Evolutionary conservation across 2,888 invertebrate genomes (phyloP), one percentile per base, ranked within the genome.

Genomic region (Drosophila rubida): DNA sequence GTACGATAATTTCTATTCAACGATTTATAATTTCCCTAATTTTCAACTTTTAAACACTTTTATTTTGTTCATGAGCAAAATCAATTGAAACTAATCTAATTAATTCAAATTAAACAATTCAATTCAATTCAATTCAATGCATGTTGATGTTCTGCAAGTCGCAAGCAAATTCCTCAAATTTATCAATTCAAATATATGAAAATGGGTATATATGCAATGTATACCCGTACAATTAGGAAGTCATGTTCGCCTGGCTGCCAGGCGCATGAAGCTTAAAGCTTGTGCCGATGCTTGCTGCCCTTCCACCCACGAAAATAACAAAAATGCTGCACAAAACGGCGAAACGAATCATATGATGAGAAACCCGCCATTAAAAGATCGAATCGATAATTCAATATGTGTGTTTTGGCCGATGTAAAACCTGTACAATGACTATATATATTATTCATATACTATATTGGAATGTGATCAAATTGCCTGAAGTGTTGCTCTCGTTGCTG

Each of bases 101-200:
- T 19, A 42, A 32, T 11, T n/a, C 11, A 32, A 37, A 37, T 13
- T 4, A 48, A 22, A 8, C n/a, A 49, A 49, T n/a, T 35, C 19
- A 49, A 49, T 35, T 35, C 27, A 57, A 51, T 14, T 27, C 13
- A 53, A 39, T 35, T 53, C 22, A 46, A 68, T 87, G 89, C 89
- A 89, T 89, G 89, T 90, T 88, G 80, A 84, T 90, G 89, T 90
- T 87, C 78, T 60, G 74, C 74, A 75, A 77, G 32, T 62, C 69
- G 54, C 53, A 53, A 75, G 35, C 55, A 19, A 59, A 58, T 32
- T n/a, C n/a, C 3, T n/a, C 30, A 39, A 42, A 32, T 48, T 7
- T 58, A 61, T 63, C 63, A 72, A 48, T 78, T 74, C 63, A 72
- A 32, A n/a, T 76, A 62, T 65, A 53, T 50, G 30, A 46, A 49